Percentiles rank a stretch among this genome's conserved stretches.
Conservation (phyloP, 2,797 vertebrate genomes). For the Pelobates cultripes region DNA sequence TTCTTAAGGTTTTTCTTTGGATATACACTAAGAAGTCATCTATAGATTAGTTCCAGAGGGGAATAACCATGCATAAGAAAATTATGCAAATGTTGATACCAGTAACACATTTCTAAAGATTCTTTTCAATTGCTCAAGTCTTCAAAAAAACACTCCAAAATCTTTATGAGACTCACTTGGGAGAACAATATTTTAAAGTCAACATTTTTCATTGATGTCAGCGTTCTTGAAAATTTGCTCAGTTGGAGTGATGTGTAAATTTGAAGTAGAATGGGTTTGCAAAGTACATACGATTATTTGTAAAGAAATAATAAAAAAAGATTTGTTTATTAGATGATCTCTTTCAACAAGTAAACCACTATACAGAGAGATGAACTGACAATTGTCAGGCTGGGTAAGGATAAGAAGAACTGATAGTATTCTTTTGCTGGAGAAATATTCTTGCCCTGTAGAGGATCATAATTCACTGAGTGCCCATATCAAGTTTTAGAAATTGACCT, state of each 20-base stretch:
- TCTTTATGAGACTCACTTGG: conserved; percentile 8
- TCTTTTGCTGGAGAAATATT: no score
- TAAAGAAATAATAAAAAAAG: neutral
- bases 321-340: neutral
- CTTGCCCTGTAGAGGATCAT: no score
- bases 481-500: no score
- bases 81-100: conserved; percentile 12
- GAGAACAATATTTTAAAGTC: conserved; percentile 6
- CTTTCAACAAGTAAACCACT: neutral
- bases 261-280: neutral
- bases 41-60: neutral
- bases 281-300: conserved; percentile 9
- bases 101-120: neutral
- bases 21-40: conserved; percentile 13
- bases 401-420: no score
- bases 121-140: neutral
- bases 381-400: no score
- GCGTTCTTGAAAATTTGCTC: conserved; percentile 12
- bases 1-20: conserved; percentile 4
- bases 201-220: conserved; percentile 25
- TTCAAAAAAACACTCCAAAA: neutral
- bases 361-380: no score
- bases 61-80: neutral
- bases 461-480: no score
- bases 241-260: neutral